Evolutionary conservation across 2,797 vertebrate genomes (phyloP), one percentile per base, ranked within the genome.

Genomic region (Sparus aurata): DNA sequence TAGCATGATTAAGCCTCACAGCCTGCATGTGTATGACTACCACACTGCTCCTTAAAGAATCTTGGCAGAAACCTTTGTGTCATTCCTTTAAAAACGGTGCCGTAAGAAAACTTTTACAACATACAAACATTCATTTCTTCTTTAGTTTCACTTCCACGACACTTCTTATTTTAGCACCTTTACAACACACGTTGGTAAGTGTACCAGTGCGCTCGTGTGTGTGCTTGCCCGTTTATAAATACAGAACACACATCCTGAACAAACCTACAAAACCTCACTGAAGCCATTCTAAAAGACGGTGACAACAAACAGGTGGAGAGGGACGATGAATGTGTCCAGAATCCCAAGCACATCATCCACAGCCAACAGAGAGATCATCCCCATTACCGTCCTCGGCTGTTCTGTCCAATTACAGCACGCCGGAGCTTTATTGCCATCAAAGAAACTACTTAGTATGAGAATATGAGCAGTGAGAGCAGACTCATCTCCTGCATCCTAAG

Each of bases 331-430:
- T 73, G 70, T 73, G 77, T 65, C 57, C 76, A 72, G 83, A 93
- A 91, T 86, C 64, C 74, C 12, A 59, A 82, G 61, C 61, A 69
- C 62, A 74, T 75, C 79, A 27, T 60, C 85, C 71, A 65, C 54
- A 84, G 62, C 82, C 84, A 77, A 67, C 74, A 43, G 62, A 87
- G 73, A 83, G 89, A 87, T 86, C 61, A 11, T 80, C 47, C 78
- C 83, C 64, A 80, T 82, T 78, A 82, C 73, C 45, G 20, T 81
- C 80, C 66, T 85, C 64, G 41, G 61, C 87, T 79, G 69, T 66
- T 88, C 72, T 60, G 59, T 74, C 73, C 82, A 91, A 83, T 91
- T 88, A 89, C 68, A 71, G 82, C 73, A 46, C 18, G 38, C 72
- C 13, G 54, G 72, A 47, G 59, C 69, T 79, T 72, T 69, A 84